Evolutionary conservation across 2,888 invertebrate genomes (phyloP).

Genomic region (Oligia fasciuncula): DNA sequence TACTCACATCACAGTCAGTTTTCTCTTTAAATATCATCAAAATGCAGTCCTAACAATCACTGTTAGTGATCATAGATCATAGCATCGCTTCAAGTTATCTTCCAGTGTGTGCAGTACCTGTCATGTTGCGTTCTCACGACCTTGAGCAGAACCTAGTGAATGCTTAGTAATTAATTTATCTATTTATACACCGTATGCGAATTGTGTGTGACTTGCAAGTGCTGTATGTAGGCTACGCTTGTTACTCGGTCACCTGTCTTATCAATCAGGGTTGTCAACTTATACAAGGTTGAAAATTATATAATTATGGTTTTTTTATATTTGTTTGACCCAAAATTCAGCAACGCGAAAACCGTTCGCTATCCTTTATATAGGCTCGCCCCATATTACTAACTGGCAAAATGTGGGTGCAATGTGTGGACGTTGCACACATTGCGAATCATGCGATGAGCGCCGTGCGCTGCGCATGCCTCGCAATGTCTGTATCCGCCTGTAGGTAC

Average conservation of each 20-base stretch:
- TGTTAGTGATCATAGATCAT: not conserved
- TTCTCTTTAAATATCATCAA: too few relatives aligned
- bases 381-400: not conserved
- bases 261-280: constrained; percentile 25
- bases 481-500: not conserved
- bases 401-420: not conserved
- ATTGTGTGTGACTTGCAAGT: constrained; percentile 49
- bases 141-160: constrained; percentile 68
- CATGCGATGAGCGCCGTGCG: too few relatives aligned
- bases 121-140: constrained; percentile 62
- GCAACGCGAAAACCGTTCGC: too few relatives aligned
- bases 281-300: not conserved
- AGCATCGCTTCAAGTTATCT: not conserved
- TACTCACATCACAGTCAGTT: too few relatives aligned
- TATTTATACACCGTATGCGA: constrained; percentile 58
- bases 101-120: constrained; percentile 8
- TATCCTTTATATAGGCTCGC: not conserved
- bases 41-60: not conserved
- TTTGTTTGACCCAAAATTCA: too few relatives aligned
- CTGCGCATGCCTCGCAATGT: too few relatives aligned
- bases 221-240: constrained; percentile 38
- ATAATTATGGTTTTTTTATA: too few relatives aligned
- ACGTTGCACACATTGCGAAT: too few relatives aligned
- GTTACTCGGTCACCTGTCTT: constrained; percentile 27
- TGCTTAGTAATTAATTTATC: constrained; percentile 70